phyloP scores from a whole-genome alignment of 1,140 invertebrate species.

The Hyphantria cunea region DNA sequence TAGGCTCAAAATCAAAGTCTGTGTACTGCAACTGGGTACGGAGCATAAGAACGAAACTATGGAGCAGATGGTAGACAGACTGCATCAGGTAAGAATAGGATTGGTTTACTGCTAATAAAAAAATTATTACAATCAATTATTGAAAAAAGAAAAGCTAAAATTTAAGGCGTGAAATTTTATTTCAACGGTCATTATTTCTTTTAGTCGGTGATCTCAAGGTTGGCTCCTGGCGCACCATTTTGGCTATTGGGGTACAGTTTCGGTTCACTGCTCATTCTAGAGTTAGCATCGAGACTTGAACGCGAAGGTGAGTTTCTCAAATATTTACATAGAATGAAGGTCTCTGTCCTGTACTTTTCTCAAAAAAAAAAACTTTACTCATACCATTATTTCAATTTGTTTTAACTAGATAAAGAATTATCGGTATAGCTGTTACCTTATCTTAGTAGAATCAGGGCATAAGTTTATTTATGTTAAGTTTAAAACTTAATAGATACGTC shows the following conservation, averaged over 20 bases:
- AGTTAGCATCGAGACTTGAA: conserved; percentile 83
- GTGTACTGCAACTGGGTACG: conserved; percentile 85
- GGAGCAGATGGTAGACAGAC: conserved; percentile 60
- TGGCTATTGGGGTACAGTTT: conserved; percentile 86
- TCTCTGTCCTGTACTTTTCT: too few relatives aligned
- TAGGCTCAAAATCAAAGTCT: conserved; percentile 84
- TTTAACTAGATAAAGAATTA: too few relatives aligned
- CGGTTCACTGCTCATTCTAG: conserved; percentile 83
- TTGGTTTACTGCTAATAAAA: too few relatives aligned
- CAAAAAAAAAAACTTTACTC: not conserved
- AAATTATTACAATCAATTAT: too few relatives aligned
- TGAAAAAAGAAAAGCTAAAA: too few relatives aligned
- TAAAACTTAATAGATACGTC: too few relatives aligned
- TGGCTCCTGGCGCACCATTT: conserved; percentile 83
- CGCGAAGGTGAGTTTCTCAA: conserved; percentile 64
- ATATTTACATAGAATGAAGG: not conserved
- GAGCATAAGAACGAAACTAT: conserved; percentile 62
- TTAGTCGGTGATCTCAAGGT: conserved; percentile 61
- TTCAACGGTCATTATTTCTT: conserved; percentile 12
- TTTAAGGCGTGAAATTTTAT: too few relatives aligned
- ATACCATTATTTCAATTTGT: too few relatives aligned
- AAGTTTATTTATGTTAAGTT: too few relatives aligned
- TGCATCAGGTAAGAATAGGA: conserved; percentile 61
- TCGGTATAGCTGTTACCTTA: too few relatives aligned
- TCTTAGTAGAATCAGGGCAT: too few relatives aligned